Conservation (phyloP, 2,888 invertebrate genomes). For the Drosophila pseudotakahashii region DNA sequence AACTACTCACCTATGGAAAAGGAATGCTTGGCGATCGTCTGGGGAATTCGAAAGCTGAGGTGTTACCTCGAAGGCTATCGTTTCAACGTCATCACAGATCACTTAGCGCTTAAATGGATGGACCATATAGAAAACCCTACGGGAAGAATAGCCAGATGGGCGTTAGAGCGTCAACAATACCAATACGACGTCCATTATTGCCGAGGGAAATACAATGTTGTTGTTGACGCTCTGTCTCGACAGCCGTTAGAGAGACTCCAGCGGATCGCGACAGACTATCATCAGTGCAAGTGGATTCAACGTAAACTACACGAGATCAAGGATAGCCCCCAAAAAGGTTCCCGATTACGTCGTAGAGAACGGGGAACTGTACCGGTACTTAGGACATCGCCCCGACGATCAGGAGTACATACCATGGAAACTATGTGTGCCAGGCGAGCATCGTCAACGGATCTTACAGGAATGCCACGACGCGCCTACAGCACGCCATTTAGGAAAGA, state of each 20-base stretch:
- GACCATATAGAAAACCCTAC: slow-evolving; percentile 1
- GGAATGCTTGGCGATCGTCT: background rate
- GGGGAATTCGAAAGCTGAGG: background rate
- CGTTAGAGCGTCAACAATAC: background rate
- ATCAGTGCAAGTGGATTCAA: slow-evolving; percentile 1
- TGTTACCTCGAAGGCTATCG: background rate
- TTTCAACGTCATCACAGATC: slow-evolving; percentile 1
- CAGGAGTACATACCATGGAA: background rate
- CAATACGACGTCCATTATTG: background rate
- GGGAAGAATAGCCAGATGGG: slow-evolving; percentile 1
- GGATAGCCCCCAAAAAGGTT: background rate
- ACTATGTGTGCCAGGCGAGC: background rate
- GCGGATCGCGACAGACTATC: background rate
- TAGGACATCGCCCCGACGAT: background rate
- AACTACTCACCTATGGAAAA: background rate
- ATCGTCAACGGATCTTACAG: background rate
- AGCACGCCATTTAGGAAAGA: background rate
- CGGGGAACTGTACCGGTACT: background rate
- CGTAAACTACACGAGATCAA: background rate
- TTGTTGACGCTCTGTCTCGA: slow-evolving; percentile 1
- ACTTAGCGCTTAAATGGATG: background rate
- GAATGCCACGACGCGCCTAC: background rate
- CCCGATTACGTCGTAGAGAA: background rate
- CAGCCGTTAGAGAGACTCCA: background rate
- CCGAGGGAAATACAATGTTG: background rate